A percentile compares a stretch with the other conserved stretches of the same genome.
Conservation (phyloP, 2,888 invertebrate genomes). For the Stenodera caucasica region DNA sequence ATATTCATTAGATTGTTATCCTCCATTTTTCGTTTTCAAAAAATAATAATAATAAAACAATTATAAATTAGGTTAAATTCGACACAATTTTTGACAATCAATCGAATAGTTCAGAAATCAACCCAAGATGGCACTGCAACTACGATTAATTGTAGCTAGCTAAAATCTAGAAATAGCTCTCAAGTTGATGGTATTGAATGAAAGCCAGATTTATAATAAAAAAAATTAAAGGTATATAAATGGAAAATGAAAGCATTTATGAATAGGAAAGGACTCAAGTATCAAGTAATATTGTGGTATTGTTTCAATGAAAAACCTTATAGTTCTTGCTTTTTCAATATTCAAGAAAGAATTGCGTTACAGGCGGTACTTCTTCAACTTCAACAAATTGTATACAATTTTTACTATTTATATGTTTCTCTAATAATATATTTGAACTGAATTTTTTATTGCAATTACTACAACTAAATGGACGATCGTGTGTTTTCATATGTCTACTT, state of each 20-base stretch:
- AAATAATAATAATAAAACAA: constrained; percentile 1
- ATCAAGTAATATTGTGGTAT: too few relatives aligned
- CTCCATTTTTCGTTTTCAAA: constrained; percentile 38
- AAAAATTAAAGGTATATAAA: too few relatives aligned
- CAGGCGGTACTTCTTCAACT: constrained; percentile 16
- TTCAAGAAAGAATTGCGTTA: constrained; percentile 18
- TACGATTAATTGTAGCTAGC: neutral
- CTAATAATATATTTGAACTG: constrained; percentile 37
- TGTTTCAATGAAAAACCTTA: neutral
- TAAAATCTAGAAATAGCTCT: too few relatives aligned
- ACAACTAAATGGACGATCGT: constrained; percentile 47
- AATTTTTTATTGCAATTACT: constrained; percentile 44
- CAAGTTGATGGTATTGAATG: too few relatives aligned
- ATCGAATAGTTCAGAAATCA: constrained; percentile 33
- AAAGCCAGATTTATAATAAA: too few relatives aligned
- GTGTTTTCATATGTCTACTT: constrained; percentile 56
- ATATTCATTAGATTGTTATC: constrained; percentile 41
- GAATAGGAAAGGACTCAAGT: too few relatives aligned
- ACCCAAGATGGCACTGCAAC: neutral
- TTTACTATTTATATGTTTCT: constrained; percentile 43
- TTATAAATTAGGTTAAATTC: constrained; percentile 14
- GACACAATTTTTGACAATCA: constrained; percentile 46
- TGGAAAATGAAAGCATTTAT: too few relatives aligned
- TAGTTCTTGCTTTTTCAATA: constrained; percentile 7
- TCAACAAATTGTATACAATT: constrained; percentile 31